Conservation (phyloP, 1,140 invertebrate species). For the Medauroidea extradentata region DNA sequence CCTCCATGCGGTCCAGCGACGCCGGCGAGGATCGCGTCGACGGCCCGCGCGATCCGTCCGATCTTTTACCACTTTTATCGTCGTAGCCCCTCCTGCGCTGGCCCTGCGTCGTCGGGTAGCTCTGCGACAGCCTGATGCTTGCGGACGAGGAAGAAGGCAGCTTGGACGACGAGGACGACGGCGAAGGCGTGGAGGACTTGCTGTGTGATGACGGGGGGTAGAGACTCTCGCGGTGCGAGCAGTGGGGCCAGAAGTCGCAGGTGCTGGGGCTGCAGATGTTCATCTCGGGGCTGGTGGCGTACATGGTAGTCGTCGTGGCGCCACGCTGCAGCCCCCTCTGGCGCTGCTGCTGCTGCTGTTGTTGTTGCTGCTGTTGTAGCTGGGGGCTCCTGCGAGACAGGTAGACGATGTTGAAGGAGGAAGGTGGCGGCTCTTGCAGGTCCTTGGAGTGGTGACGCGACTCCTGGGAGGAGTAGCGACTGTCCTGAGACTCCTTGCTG, state of each 20-base stretch:
- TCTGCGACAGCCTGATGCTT: constrained; percentile 51
- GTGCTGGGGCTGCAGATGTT: constrained; percentile 48
- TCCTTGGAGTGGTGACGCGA: constrained; percentile 1
- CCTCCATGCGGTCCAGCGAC: constrained; percentile 34
- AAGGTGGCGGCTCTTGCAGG: background rate
- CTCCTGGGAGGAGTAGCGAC: background rate
- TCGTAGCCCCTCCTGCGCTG: constrained; percentile 13
- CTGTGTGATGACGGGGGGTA: constrained; percentile 14
- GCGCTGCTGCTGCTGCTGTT: constrained; percentile 19
- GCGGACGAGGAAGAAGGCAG: constrained; percentile 12
- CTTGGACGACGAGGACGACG: background rate
- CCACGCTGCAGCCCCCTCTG: constrained; percentile 45
- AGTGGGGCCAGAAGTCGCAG: constrained; percentile 55
- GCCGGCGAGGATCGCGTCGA: constrained; percentile 30
- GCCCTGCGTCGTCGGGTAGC: constrained; percentile 42
- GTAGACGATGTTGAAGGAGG: constrained; percentile 46
- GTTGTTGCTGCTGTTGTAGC: constrained; percentile 32
- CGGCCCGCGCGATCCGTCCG: constrained; percentile 20
- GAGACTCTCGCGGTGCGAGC: constrained; percentile 45
- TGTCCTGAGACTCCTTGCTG: constrained; percentile 12
- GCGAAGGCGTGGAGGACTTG: constrained; percentile 12
- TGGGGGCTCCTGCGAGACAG: constrained; percentile 39
- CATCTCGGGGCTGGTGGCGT: constrained; percentile 31
- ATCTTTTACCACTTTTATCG: constrained; percentile 26
- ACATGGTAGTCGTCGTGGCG: constrained; percentile 41